These are phyloP conservation scores for Tuberolachnus salignus DNA, from an alignment of 2,888 invertebrate species.

Conservation along the genomic window DNA sequence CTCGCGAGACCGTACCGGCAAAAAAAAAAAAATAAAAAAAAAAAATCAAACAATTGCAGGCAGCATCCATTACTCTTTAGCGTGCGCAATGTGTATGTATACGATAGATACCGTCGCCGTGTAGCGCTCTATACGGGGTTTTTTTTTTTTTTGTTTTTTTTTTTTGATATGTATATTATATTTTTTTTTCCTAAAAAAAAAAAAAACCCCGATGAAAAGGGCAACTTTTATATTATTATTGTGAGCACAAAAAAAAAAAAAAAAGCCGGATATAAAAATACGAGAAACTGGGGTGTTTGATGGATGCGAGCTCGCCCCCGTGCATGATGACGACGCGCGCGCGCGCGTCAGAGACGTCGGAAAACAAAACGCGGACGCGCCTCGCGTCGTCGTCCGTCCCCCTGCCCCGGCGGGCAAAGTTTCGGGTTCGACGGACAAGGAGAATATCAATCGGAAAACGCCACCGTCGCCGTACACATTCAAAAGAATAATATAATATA, in stretches of 20 bases:
- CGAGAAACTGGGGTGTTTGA: not conserved
- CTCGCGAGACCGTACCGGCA: conserved; percentile 27
- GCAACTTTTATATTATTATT: not conserved
- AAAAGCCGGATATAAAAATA: conserved; percentile 8
- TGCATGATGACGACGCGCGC: not conserved
- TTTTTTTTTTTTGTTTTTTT: not conserved
- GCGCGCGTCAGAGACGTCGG: not conserved
- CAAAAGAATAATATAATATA: not conserved
- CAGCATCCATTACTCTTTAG: conserved; percentile 40
- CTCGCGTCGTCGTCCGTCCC: not conserved
- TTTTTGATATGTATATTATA: not conserved
- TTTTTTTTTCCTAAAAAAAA: not conserved
- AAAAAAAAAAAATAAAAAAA: not conserved
- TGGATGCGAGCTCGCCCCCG: conserved; percentile 2
- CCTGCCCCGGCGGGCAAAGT: not conserved
- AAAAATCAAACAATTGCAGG: conserved; percentile 38
- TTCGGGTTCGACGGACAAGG: conserved; percentile 23
- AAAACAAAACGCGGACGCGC: conserved; percentile 7
- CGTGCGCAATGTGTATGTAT: not conserved
- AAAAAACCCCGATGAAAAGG: conserved; percentile 26
- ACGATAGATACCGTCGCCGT: not conserved
- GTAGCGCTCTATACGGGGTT: not conserved
- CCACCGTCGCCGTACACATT: too few relatives aligned
- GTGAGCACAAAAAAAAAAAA: not conserved
- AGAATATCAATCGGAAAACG: conserved; percentile 20